Evolutionary conservation across 2,888 invertebrate species (phyloP), one percentile per base, ranked within the genome.

Genomic region (Orthosia incerta): DNA sequence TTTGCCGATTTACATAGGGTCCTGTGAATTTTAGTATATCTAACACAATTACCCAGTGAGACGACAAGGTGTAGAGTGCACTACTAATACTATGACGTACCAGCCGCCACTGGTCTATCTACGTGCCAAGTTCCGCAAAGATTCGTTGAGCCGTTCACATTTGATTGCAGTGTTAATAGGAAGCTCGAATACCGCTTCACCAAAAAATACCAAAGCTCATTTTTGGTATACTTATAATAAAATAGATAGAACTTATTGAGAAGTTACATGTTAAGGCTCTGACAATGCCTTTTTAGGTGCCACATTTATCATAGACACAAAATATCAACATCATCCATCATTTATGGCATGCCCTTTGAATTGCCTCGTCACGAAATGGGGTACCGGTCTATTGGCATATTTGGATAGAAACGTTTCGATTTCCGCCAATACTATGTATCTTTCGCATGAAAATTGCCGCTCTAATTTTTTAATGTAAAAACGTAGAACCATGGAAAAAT

Each of bases 321-420:
- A 64, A 56, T 60, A 80, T 39, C 5, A 11, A 64, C 55, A 26
- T 48, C 66, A 74, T 77, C 66, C 57, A 80, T 77, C 77, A 74
- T 67, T 53, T 31, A 13, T 45, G 48, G 18, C 46, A 62, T 66
- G 11, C 16, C 65, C 48, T 62, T 80, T 74, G 67, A 61, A 66
- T 53, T 66, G 75, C 51, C 23, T 46, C 46, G 48, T 56, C 66
- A 56, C 81, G 77, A 77, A 80, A 80, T 62, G 67, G 59, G 46
- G 46, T 45, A 39, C 39, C 39, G 9, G 39, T 39, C 0, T 76
- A 60, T 79, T 60, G 75, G 61, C 70, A 79, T 79, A 55, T 76
- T 80, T 60, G 31, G 74, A 76, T 80, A 64, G 74, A 73, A 50
- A 50, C 74, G 45, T 73, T 61, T 50, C 26, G 56, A 39, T 50